phyloP scores from a whole-genome alignment of 2,888 invertebrate species.

The Hetaerina titia region DNA sequence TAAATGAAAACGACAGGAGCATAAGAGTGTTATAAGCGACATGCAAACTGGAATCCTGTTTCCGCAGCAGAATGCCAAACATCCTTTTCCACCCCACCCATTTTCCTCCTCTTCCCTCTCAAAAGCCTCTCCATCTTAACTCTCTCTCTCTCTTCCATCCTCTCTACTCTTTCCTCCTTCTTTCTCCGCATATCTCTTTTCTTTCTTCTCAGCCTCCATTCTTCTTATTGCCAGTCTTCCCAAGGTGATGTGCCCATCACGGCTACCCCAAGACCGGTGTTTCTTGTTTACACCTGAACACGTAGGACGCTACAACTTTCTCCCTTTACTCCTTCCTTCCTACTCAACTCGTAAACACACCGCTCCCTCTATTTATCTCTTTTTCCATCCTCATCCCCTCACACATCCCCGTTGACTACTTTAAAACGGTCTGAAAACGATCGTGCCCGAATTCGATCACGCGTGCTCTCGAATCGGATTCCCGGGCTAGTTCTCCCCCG shows the following conservation, averaged over 20 bases:
- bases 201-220: not conserved
- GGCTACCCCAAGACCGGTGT: constrained; percentile 54
- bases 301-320: constrained; percentile 43
- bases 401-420: not conserved
- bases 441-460: constrained; percentile 40
- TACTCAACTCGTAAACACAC: constrained; percentile 2
- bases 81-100: not conserved
- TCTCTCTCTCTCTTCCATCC: constrained; percentile 18
- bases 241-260: constrained; percentile 63
- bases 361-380: constrained; percentile 18
- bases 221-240: constrained; percentile 27
- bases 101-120: constrained; percentile 12
- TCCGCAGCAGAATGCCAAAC: not conserved
- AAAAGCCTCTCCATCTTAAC: not conserved
- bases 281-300: constrained; percentile 60
- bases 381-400: not conserved
- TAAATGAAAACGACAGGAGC: not conserved
- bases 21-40: constrained; percentile 2
- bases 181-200: not conserved
- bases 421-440: not conserved
- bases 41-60: constrained; percentile 17
- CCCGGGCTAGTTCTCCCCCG: not conserved
- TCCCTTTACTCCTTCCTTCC: not conserved
- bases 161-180: not conserved
- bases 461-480: not conserved